These are phyloP conservation scores for Atherinosoma microstoma DNA, from an alignment of 2,797 vertebrate genomes.

Conservation along the genomic window DNA sequence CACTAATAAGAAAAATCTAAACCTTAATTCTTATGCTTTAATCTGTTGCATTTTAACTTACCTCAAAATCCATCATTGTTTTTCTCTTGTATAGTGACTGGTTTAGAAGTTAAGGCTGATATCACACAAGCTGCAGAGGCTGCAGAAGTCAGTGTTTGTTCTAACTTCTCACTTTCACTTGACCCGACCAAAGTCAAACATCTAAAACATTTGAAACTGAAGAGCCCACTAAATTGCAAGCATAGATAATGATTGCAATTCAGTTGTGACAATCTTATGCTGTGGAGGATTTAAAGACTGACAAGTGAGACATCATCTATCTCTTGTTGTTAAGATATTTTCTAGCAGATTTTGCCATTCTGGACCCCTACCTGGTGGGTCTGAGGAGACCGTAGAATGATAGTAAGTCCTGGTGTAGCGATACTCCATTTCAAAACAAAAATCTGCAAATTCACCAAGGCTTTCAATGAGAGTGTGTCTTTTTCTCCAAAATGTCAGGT, in stretches of 20 bases:
- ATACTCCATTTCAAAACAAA: constrained; percentile 67
- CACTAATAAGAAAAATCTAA: not conserved
- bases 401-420: constrained; percentile 38
- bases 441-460: constrained; percentile 15
- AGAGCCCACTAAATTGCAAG: not conserved
- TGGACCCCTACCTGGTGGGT: constrained; percentile 58
- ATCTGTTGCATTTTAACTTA: constrained; percentile 4
- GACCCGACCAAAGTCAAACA: not conserved
- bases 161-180: not conserved
- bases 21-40: not conserved
- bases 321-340: not conserved
- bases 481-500: constrained; percentile 22
- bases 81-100: not conserved
- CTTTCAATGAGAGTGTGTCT: constrained; percentile 4
- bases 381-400: constrained; percentile 27
- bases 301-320: not conserved
- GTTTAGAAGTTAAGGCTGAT: not conserved
- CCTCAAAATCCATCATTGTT: not conserved
- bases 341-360: not conserved
- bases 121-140: not conserved
- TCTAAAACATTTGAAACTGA: constrained; percentile 13
- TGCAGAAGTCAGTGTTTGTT: constrained; percentile 1
- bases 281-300: not conserved
- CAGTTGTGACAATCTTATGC: not conserved
- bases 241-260: not conserved